These are phyloP conservation scores for Itoplectis maculator DNA, from an alignment of 2,888 invertebrate species.

Conservation along the genomic window DNA sequence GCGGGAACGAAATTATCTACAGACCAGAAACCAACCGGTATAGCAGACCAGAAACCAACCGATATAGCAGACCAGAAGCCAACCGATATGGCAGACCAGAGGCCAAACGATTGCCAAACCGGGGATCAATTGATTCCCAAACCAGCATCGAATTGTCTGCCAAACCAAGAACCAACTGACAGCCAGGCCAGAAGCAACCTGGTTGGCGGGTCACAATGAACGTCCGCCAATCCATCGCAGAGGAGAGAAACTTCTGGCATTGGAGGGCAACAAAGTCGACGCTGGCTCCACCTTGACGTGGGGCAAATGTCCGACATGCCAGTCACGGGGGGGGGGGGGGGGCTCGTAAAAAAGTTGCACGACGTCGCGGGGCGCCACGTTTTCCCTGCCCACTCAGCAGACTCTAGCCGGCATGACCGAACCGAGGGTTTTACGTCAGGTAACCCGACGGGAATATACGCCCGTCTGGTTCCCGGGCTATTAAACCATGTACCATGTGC, in stretches of 20 bases:
- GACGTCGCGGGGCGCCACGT: conserved; percentile 45
- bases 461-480: conserved; percentile 29
- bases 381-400: neutral
- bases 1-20: too few relatives aligned
- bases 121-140: too few relatives aligned
- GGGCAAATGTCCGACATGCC: conserved; percentile 48
- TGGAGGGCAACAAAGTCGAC: conserved; percentile 28
- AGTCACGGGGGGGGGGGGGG: too few relatives aligned
- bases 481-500: conserved; percentile 11
- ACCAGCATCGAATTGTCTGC: too few relatives aligned
- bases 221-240: neutral
- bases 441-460: conserved; percentile 10
- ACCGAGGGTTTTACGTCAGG: conserved; percentile 29
- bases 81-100: too few relatives aligned
- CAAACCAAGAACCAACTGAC: too few relatives aligned
- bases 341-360: conserved; percentile 65
- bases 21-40: too few relatives aligned
- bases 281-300: neutral
- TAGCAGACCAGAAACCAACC: too few relatives aligned
- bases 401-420: conserved; percentile 22
- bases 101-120: too few relatives aligned
- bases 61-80: too few relatives aligned
- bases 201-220: too few relatives aligned
- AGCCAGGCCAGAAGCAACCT: too few relatives aligned
- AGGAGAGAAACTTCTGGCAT: conserved; percentile 33